Conservation (phyloP, 2,888 invertebrate genomes). For the Tortrix viridana region DNA sequence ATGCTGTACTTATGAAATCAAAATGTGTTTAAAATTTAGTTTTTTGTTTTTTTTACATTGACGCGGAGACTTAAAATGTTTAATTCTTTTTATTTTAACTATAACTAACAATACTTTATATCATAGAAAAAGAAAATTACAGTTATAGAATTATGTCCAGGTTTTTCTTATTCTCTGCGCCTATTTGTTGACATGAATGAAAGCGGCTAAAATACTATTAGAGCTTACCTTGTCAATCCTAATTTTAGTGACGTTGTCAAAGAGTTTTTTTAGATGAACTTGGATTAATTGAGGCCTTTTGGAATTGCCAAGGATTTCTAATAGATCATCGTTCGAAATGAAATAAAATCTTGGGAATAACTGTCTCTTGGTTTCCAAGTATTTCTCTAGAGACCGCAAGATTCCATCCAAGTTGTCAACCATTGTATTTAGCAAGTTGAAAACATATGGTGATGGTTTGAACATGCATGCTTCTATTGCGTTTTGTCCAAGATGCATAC, state of each 20-base stretch:
- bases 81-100: too few species aligned
- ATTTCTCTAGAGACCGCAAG: conserved; percentile 92
- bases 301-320: conserved; percentile 94
- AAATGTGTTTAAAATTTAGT: too few species aligned
- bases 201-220: neutral
- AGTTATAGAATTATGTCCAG: too few species aligned
- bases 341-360: conserved; percentile 91
- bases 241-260: conserved; percentile 92
- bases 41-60: too few species aligned
- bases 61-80: too few species aligned
- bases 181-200: too few species aligned
- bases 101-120: too few species aligned
- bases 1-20: too few species aligned
- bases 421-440: conserved; percentile 88
- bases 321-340: conserved; percentile 86
- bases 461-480: conserved; percentile 87
- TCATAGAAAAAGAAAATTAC: too few species aligned
- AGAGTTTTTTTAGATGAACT: conserved; percentile 94
- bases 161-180: too few species aligned
- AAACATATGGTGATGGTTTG: conserved; percentile 84
- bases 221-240: conserved; percentile 86
- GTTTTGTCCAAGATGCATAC: conserved; percentile 81
- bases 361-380: conserved; percentile 94
- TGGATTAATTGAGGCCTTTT: conserved; percentile 93
- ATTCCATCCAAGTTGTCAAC: conserved; percentile 91